These are phyloP conservation scores for Leptocoma aspasia DNA, from an alignment of 2,113 vertebrate genomes.

Conservation along the genomic window DNA sequence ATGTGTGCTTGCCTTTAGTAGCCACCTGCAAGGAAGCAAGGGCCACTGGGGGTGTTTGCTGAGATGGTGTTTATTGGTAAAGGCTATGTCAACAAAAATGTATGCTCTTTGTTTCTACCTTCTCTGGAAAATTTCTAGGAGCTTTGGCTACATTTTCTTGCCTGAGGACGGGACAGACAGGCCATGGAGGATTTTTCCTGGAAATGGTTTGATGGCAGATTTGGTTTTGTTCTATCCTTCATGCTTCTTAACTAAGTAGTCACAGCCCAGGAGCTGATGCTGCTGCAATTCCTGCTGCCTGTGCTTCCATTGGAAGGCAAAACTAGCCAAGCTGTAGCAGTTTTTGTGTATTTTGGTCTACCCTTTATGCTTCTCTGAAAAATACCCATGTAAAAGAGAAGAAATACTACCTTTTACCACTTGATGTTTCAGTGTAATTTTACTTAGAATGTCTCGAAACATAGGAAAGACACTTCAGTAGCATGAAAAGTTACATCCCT, in stretches of 20 bases:
- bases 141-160: not conserved
- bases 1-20: not conserved
- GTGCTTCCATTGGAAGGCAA: not conserved
- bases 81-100: not conserved
- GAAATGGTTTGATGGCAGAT: not conserved
- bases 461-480: not conserved
- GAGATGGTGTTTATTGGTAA: not conserved
- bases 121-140: not conserved
- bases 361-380: not conserved
- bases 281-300: not conserved
- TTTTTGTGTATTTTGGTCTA: not conserved
- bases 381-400: not conserved
- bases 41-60: not conserved
- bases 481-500: not conserved
- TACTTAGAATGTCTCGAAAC: not conserved
- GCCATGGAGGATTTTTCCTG: not conserved
- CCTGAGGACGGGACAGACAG: not conserved
- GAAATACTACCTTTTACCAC: not conserved
- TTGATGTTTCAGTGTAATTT: not conserved
- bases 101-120: not conserved
- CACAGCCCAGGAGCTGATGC: not conserved
- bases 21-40: not conserved
- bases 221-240: not conserved
- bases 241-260: not conserved
- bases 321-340: not conserved